Percentiles rank a stretch among this genome's conserved stretches.
Conservation (phyloP, 2,113 vertebrate species). For the Atlantisia rogersi region DNA sequence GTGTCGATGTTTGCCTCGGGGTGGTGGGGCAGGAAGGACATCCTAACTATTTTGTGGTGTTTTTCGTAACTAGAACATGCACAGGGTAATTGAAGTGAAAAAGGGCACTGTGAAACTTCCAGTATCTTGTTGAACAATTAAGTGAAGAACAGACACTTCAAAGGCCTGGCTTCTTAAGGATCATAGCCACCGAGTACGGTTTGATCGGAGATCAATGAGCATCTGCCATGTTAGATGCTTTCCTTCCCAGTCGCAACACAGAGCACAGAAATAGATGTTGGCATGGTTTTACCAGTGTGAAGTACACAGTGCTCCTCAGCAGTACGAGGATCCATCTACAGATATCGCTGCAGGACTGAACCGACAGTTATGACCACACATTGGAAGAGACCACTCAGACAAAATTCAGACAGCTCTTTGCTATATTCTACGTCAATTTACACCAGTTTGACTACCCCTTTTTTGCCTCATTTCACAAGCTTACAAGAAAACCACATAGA, state of each 20-base stretch:
- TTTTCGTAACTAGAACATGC: background rate
- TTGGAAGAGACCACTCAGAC: background rate
- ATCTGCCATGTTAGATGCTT: background rate
- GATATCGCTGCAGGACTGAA: background rate
- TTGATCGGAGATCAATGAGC: background rate
- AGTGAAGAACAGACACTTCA: background rate
- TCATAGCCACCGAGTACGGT: background rate
- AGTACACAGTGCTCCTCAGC: background rate
- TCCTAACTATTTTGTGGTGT: background rate
- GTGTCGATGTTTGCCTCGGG: background rate
- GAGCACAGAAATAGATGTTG: background rate
- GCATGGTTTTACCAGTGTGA: background rate
- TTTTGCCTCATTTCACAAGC: background rate
- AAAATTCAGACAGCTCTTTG: background rate
- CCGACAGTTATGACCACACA: background rate
- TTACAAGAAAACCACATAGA: background rate
- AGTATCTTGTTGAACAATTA: background rate
- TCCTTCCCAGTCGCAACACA: background rate
- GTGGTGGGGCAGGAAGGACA: rapidly evolving
- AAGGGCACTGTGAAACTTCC: background rate
- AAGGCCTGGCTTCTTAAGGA: background rate
- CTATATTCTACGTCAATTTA: background rate
- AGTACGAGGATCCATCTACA: background rate
- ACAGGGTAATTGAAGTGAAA: background rate
- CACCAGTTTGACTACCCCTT: background rate